Evolutionary conservation across 2,888 invertebrate genomes (phyloP).

Genomic region (Agrilus biguttatus): DNA sequence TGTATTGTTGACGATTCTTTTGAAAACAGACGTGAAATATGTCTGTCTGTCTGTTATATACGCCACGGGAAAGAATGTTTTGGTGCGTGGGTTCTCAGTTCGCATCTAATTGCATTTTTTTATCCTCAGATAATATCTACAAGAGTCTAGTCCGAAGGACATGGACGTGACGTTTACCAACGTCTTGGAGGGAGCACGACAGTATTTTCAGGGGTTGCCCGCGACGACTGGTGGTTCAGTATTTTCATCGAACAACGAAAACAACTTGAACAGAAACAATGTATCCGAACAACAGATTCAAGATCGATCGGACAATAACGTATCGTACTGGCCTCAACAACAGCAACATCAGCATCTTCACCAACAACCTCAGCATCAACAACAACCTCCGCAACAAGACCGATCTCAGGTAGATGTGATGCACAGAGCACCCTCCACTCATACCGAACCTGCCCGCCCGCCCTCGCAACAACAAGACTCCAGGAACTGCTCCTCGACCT

Average conservation of each 20-base stretch:
- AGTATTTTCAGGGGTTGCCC: conserved; percentile 70
- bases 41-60: too few relatives aligned
- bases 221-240: conserved; percentile 24
- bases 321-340: conserved; percentile 8
- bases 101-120: too few relatives aligned
- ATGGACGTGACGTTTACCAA: conserved; percentile 68
- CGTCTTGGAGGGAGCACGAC: conserved; percentile 71
- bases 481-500: conserved; percentile 8
- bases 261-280: conserved; percentile 13
- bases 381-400: conserved; percentile 9
- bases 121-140: too few relatives aligned
- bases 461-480: conserved; percentile 9
- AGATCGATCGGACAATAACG: conserved; percentile 7
- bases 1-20: too few relatives aligned
- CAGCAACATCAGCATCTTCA: conserved; percentile 10
- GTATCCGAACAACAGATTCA: conserved; percentile 10
- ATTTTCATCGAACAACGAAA: conserved; percentile 8
- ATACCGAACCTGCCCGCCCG: conserved; percentile 9
- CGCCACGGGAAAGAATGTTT: too few relatives aligned
- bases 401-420: conserved; percentile 3
- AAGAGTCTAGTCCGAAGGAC: conserved; percentile 32
- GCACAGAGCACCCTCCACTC: conserved; percentile 7
- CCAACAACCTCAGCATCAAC: conserved; percentile 9
- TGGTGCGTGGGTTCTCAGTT: too few relatives aligned
- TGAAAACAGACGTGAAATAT: too few relatives aligned